Evolutionary conservation across 2,888 invertebrate genomes (phyloP).

Genomic region (Spisula solida): DNA sequence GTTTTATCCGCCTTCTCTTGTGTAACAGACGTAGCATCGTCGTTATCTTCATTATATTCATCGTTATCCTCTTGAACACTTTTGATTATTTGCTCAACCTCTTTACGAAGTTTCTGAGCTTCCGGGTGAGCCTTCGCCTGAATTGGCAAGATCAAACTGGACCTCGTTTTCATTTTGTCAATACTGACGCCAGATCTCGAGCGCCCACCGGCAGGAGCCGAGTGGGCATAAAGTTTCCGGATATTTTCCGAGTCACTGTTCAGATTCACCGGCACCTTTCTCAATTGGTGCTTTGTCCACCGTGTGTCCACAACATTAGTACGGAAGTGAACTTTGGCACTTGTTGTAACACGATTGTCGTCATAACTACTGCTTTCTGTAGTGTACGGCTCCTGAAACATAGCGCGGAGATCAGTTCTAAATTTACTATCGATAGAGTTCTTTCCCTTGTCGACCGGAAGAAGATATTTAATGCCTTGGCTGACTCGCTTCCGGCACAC

Average conservation of each 20-base stretch:
- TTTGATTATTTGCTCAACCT: slow-evolving; percentile 80
- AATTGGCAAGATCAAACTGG: slow-evolving; percentile 80
- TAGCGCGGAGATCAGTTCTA: slow-evolving; percentile 82
- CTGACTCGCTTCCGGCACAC: slow-evolving; percentile 81
- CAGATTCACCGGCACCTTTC: slow-evolving; percentile 71
- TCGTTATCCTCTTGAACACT: slow-evolving; percentile 80
- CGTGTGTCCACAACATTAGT: slow-evolving; percentile 78
- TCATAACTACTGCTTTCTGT: slow-evolving; percentile 75
- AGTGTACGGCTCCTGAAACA: slow-evolving; percentile 85
- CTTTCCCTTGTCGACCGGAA: slow-evolving; percentile 83
- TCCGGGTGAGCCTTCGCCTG: slow-evolving; percentile 81
- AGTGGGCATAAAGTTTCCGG: slow-evolving; percentile 78
- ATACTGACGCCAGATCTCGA: slow-evolving; percentile 66
- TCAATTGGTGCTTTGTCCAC: slow-evolving; percentile 75
- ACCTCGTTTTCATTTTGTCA: slow-evolving; percentile 76
- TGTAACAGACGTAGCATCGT: slow-evolving; percentile 8
- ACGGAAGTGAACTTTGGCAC: slow-evolving; percentile 80
- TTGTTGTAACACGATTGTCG: slow-evolving; percentile 76
- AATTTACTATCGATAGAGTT: slow-evolving; percentile 83
- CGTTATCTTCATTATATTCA: slow-evolving; percentile 69
- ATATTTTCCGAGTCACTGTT: slow-evolving; percentile 82
- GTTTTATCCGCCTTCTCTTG: slow-evolving; percentile 31
- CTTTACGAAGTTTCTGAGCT: slow-evolving; percentile 79
- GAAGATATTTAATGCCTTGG: slow-evolving; percentile 82
- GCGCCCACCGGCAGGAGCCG: slow-evolving; percentile 79